A percentile compares a stretch with the other conserved stretches of the same genome.
These are phyloP conservation scores for Xyrichtys novacula DNA, from an alignment of 2,797 vertebrate species.

Conservation along the genomic window DNA sequence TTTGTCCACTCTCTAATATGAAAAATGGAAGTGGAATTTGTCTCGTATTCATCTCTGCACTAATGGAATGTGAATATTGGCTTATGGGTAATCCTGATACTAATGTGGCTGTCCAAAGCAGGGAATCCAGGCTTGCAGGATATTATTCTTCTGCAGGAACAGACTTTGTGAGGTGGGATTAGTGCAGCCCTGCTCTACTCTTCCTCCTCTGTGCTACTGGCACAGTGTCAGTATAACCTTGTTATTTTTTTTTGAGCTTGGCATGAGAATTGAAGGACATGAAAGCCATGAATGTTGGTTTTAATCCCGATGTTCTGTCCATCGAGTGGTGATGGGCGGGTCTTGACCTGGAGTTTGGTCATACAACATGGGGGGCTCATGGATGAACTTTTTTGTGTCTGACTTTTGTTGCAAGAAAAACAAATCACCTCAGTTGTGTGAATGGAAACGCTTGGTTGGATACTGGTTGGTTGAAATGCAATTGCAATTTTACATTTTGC, in stretches of 20 bases:
- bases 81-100: constrained; percentile 81
- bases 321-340: constrained; percentile 14
- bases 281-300: constrained; percentile 51
- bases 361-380: neutral
- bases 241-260: constrained; percentile 56
- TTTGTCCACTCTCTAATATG: constrained; percentile 32
- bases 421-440: neutral
- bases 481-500: neutral
- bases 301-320: constrained; percentile 49
- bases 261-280: constrained; percentile 64
- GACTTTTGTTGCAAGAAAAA: neutral
- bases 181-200: constrained; percentile 63
- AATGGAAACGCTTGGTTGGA: neutral
- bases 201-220: constrained; percentile 66
- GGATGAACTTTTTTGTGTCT: neutral
- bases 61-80: constrained; percentile 87
- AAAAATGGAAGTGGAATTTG: constrained; percentile 71
- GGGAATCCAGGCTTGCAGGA: constrained; percentile 83
- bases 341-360: constrained; percentile 24
- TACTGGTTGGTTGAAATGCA: neutral
- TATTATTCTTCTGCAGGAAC: constrained; percentile 83
- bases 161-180: constrained; percentile 83
- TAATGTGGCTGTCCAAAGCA: constrained; percentile 71
- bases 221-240: constrained; percentile 64
- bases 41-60: constrained; percentile 75